Conservation (phyloP, 2,888 invertebrate species). For the Polymixis flavicincta region DNA sequence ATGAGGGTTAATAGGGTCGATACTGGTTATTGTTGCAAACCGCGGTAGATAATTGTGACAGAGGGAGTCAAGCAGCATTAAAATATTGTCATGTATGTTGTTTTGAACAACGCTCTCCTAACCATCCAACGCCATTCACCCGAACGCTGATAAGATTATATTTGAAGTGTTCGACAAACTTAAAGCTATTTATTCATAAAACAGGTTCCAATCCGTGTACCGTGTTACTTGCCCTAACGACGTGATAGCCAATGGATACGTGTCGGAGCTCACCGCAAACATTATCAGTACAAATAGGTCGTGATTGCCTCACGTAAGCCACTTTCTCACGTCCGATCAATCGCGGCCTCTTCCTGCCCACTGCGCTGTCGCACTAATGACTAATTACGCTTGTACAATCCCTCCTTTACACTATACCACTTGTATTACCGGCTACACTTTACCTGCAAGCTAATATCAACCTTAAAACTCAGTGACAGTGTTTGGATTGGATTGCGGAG, state of each 20-base stretch:
- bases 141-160: background rate
- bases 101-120: too few relatives aligned
- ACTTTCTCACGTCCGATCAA: slow-evolving; percentile 80
- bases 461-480: slow-evolving; percentile 66
- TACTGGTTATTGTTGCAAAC: background rate
- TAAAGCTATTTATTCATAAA: background rate
- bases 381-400: slow-evolving; percentile 88
- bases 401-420: slow-evolving; percentile 79
- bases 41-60: background rate
- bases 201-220: background rate
- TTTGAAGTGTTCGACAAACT: slow-evolving; percentile 1
- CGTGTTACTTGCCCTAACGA: slow-evolving; percentile 3
- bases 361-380: slow-evolving; percentile 86
- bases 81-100: background rate
- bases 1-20: slow-evolving; percentile 18
- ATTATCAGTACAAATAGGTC: slow-evolving; percentile 59
- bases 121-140: background rate
- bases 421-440: slow-evolving; percentile 68
- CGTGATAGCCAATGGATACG: slow-evolving; percentile 34
- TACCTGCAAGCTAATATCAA: slow-evolving; percentile 65
- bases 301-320: slow-evolving; percentile 66
- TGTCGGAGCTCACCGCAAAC: slow-evolving; percentile 40
- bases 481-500: slow-evolving; percentile 52
- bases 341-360: slow-evolving; percentile 85
- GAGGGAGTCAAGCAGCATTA: background rate